Evolutionary conservation across 2,113 vertebrate genomes (phyloP).

Genomic region (Campylomormyrus tamandua): DNA sequence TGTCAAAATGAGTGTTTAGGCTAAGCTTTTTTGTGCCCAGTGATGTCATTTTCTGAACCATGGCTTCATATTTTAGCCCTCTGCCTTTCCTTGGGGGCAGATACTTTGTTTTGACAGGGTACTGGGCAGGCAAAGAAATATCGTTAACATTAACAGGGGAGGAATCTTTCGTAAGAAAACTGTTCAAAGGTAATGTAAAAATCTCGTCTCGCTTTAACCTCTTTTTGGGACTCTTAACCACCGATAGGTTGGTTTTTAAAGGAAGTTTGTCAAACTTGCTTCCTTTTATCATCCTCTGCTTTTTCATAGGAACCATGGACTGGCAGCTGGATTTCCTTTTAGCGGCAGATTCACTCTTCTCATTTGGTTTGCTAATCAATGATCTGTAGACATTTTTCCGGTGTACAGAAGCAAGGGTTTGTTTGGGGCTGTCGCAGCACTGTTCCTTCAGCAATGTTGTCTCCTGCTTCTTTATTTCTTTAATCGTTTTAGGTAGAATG

Average conservation of each 20-base stretch:
- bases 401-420: constrained; percentile 11
- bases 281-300: constrained; percentile 57
- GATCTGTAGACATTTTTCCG: constrained; percentile 26
- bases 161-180: constrained; percentile 52
- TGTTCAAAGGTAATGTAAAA: constrained; percentile 40
- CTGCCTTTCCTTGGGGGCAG: constrained; percentile 91
- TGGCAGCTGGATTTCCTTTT: constrained; percentile 75
- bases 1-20: constrained; percentile 53
- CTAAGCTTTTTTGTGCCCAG: constrained; percentile 83
- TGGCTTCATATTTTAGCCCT: constrained; percentile 92
- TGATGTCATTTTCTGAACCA: constrained; percentile 94
- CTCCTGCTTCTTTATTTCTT: constrained; percentile 44
- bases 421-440: background rate
- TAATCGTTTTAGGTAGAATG: constrained; percentile 52
- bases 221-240: constrained; percentile 1
- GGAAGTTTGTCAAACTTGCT: constrained; percentile 43
- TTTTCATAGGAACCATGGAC: constrained; percentile 61
- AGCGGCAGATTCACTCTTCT: constrained; percentile 45
- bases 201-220: constrained; percentile 44
- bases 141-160: constrained; percentile 60
- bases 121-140: constrained; percentile 62
- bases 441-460: constrained; percentile 26
- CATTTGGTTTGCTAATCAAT: constrained; percentile 34
- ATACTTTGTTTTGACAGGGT: constrained; percentile 88
- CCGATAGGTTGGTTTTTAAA: constrained; percentile 32